Percentiles rank a stretch among this genome's conserved stretches.
phyloP scores from a whole-genome alignment of 2,113 vertebrate genomes.

The Pangasianodon hypophthalmus region DNA sequence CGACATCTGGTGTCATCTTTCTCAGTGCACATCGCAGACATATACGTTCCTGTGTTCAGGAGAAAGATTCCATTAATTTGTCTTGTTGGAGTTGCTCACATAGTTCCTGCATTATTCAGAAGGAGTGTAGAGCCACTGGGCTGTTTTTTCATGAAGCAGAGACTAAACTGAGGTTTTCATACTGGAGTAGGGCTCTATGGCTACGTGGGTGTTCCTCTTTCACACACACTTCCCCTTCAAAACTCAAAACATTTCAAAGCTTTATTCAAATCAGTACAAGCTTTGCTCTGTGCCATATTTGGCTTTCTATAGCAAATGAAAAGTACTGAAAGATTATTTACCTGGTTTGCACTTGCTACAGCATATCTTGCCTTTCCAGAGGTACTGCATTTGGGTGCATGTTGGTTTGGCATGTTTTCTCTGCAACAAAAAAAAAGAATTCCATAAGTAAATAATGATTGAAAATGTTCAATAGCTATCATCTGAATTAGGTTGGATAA shows the following conservation, averaged over 20 bases:
- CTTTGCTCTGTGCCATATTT: not conserved
- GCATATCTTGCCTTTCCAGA: conserved; percentile 59
- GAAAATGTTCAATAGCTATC: not conserved
- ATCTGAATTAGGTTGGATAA: not conserved
- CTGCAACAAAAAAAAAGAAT: conserved; percentile 56
- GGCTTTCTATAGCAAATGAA: not conserved
- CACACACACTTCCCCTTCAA: conserved; percentile 54
- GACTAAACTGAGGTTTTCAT: conserved; percentile 39
- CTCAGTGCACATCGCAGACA: conserved; percentile 76
- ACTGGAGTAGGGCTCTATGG: not conserved
- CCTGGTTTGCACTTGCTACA: conserved; percentile 75
- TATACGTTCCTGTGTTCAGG: conserved; percentile 73
- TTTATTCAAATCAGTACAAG: not conserved
- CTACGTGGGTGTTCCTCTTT: conserved; percentile 50
- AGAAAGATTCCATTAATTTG: not conserved
- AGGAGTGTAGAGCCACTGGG: not conserved
- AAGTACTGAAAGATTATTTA: conserved; percentile 50
- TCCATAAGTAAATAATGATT: not conserved
- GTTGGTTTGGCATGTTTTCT: conserved; percentile 55
- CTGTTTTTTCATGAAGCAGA: conserved; percentile 27
- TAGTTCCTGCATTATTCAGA: conserved; percentile 11
- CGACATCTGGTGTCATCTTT: conserved; percentile 72
- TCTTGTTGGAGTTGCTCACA: not conserved
- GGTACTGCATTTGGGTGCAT: conserved; percentile 66
- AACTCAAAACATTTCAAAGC: not conserved